A percentile compares a stretch with the other conserved stretches of the same genome.
These are phyloP conservation scores for Luperina nickerlii DNA, from an alignment of 2,888 invertebrate species.

Conservation along the genomic window DNA sequence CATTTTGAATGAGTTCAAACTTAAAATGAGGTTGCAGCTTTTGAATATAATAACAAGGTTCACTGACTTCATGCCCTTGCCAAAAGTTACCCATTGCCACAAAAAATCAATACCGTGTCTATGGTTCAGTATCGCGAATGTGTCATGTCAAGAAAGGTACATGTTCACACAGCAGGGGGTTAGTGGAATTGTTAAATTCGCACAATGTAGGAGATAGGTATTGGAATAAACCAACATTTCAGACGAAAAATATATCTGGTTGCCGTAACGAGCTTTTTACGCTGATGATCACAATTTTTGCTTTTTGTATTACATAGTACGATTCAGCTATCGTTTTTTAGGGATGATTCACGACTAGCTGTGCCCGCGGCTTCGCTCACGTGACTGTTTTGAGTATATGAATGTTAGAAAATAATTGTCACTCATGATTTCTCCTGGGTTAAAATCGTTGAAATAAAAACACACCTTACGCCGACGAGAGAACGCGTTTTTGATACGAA, in stretches of 20 bases:
- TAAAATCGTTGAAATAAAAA: not conserved
- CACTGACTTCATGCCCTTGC: conserved; percentile 57
- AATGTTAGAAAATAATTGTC: not conserved
- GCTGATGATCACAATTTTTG: not conserved
- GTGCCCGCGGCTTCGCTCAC: not conserved
- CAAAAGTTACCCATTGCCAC: conserved; percentile 50
- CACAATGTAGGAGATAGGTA: not conserved
- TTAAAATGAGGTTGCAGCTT: conserved; percentile 48
- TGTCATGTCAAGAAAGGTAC: conserved; percentile 27
- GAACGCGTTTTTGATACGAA: too few relatives aligned
- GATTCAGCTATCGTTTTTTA: not conserved
- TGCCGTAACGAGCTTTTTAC: conserved; percentile 10
- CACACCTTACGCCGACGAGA: not conserved
- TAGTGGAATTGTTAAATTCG: conserved; percentile 3
- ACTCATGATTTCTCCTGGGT: not conserved
- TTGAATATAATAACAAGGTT: conserved; percentile 43
- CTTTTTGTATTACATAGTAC: not conserved
- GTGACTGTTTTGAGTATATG: not conserved
- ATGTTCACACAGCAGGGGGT: conserved; percentile 1
- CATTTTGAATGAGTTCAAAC: conserved; percentile 23
- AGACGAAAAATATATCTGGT: not conserved
- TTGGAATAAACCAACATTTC: not conserved
- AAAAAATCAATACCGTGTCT: conserved; percentile 58
- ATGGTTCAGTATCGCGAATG: conserved; percentile 49
- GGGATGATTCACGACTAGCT: not conserved